Conservation (phyloP, 2,113 vertebrate species). For the Dasyornis broadbenti region DNA sequence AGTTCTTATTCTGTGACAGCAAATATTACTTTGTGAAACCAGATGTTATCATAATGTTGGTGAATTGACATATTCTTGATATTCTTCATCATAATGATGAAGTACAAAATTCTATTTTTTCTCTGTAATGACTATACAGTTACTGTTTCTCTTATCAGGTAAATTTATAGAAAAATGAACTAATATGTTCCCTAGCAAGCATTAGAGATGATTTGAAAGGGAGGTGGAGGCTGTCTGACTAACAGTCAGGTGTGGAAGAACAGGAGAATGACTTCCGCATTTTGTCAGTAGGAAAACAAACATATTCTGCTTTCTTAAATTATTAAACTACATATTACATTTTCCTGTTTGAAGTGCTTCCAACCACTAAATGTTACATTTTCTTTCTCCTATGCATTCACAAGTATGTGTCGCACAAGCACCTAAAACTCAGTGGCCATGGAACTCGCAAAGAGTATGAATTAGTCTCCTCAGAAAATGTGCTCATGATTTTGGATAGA, state of each 20-base stretch:
- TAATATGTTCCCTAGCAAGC: neutral
- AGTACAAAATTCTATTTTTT: neutral
- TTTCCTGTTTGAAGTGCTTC: neutral
- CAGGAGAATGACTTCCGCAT: neutral
- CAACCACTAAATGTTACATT: neutral
- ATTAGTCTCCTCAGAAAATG: neutral
- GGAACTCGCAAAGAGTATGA: neutral
- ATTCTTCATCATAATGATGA: no score
- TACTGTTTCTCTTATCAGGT: neutral
- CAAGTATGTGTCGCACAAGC: neutral
- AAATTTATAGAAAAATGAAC: neutral
- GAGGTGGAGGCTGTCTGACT: rapidly evolving
- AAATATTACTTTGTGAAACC: neutral
- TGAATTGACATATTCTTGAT: neutral
- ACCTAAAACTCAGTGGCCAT: neutral
- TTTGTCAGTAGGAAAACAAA: neutral
- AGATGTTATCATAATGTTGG: neutral
- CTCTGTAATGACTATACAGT: neutral
- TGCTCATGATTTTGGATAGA: neutral
- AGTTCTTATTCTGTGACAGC: neutral
- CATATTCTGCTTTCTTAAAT: neutral
- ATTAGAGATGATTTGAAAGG: neutral
- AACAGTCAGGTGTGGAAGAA: neutral
- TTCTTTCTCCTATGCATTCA: neutral
- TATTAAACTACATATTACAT: neutral